These are phyloP conservation scores for Opisthograptis luteolata DNA, from an alignment of 2,888 invertebrate species.

Conservation along the genomic window DNA sequence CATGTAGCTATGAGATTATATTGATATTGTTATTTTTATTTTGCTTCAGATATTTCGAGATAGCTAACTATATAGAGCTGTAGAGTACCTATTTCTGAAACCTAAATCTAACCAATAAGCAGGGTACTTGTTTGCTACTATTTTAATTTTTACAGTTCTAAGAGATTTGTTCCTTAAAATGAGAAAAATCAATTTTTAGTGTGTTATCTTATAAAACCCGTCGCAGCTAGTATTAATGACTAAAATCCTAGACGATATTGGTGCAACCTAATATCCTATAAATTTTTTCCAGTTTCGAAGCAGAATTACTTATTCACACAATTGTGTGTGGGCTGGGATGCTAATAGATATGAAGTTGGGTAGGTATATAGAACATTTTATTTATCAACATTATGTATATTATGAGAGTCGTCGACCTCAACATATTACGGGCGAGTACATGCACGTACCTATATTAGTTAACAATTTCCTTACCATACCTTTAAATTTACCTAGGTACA, in stretches of 20 bases:
- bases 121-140: too few species aligned
- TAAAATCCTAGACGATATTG: slow-evolving; percentile 14
- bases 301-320: slow-evolving; percentile 30
- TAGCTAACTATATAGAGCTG: too few species aligned
- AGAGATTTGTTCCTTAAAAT: too few species aligned
- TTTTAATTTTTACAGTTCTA: too few species aligned
- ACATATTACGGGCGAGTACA: slow-evolving; percentile 52
- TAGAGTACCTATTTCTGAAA: too few species aligned
- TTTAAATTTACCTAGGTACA: slow-evolving; percentile 6
- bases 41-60: too few species aligned
- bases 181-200: too few species aligned
- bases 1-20: too few species aligned
- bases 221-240: too few species aligned
- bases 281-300: slow-evolving; percentile 25
- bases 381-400: slow-evolving; percentile 74
- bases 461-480: slow-evolving; percentile 24
- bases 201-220: too few species aligned
- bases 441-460: slow-evolving; percentile 49
- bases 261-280: slow-evolving; percentile 23
- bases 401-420: slow-evolving; percentile 73
- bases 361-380: slow-evolving; percentile 45
- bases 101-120: too few species aligned
- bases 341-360: slow-evolving; percentile 43
- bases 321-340: slow-evolving; percentile 40
- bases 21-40: too few species aligned